These are phyloP conservation scores for Dryobates pubescens DNA, from an alignment of 2,797 vertebrate species.

Conservation along the genomic window DNA sequence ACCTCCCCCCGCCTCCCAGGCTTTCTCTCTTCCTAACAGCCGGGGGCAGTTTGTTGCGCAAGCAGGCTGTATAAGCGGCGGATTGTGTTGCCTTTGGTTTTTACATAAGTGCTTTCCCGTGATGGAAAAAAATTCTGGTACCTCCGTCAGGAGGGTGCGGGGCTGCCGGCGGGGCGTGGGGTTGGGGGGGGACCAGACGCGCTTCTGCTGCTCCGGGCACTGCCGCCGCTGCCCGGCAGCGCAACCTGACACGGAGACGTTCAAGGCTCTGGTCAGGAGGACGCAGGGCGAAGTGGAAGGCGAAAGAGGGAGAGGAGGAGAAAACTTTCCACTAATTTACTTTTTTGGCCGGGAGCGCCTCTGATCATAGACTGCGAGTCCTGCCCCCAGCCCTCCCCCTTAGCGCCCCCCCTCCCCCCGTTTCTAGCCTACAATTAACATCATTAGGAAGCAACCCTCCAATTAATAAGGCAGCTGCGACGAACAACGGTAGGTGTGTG, in stretches of 20 bases:
- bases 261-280: not conserved
- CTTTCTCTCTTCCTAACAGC: not conserved
- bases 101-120: not conserved
- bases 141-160: too few species aligned
- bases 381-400: slow-evolving; percentile 23
- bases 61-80: not conserved
- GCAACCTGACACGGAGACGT: not conserved
- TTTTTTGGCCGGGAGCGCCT: slow-evolving; percentile 21
- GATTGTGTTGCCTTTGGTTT: not conserved
- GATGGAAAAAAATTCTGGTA: not conserved
- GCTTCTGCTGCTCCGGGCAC: not conserved
- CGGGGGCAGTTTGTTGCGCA: not conserved
- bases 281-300: slow-evolving; percentile 23
- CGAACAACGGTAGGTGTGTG: slow-evolving; percentile 21
- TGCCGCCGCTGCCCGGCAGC: not conserved
- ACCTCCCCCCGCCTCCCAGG: too few species aligned
- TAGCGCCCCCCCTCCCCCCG: not conserved
- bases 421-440: slow-evolving; percentile 22
- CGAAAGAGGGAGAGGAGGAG: slow-evolving; percentile 28
- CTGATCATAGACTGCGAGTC: slow-evolving; percentile 1
- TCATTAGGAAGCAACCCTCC: slow-evolving; percentile 15
- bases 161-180: not conserved
- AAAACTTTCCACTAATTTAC: slow-evolving; percentile 51
- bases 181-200: not conserved
- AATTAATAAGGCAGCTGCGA: not conserved